Evolutionary conservation across 92 coral and sea anemone genomes (phyloP).

Genomic region (Phenganax subtilis): DNA sequence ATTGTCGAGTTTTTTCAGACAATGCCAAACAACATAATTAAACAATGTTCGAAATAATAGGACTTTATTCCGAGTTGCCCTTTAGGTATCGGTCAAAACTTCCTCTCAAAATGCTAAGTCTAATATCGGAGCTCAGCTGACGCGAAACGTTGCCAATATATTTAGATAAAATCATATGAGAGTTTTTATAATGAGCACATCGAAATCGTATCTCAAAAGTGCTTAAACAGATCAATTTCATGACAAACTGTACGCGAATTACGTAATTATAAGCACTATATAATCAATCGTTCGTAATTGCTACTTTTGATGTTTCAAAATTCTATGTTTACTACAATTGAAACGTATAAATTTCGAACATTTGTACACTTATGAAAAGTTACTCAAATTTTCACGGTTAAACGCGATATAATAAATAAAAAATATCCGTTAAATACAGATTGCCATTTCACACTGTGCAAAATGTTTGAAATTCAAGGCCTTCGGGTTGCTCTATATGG

Average conservation of each 20-base stretch:
- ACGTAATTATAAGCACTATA: background rate
- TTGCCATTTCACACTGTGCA: constrained; percentile 1
- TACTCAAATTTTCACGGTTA: no score
- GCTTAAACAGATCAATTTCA: background rate
- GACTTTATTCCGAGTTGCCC: background rate
- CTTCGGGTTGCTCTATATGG: background rate
- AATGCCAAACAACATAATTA: background rate
- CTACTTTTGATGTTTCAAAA: background rate
- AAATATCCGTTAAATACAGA: no score
- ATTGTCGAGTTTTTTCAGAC: background rate
- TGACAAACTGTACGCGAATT: no score
- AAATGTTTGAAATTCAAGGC: background rate
- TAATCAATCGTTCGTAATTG: background rate
- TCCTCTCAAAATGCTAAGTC: background rate
- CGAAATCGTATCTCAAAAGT: background rate
- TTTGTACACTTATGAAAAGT: no score
- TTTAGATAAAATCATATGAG: background rate
- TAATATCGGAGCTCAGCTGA: background rate
- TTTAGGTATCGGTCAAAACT: background rate
- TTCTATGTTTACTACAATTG: no score
- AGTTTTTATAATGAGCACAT: background rate
- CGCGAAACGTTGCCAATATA: constrained; percentile 12
- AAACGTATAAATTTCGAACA: no score
- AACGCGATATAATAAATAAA: no score
- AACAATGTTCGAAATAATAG: background rate